Base-by-base conservation (phyloP, 2,888 invertebrate species). In the Volucella zonaria region DNA sequence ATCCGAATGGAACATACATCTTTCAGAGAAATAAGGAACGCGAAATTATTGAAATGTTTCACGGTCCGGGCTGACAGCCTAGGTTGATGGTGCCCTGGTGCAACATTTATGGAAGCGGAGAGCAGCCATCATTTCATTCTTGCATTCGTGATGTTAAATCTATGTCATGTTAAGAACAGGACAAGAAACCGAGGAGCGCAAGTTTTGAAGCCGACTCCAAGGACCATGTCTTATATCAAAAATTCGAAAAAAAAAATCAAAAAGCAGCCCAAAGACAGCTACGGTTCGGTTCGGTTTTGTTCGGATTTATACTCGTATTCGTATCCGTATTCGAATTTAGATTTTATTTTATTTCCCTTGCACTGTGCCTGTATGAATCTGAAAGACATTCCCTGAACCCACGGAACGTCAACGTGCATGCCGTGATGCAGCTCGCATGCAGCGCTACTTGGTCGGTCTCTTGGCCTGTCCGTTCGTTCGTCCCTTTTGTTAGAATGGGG, bases 1-100 rank as follows among this genome's bases (percentile, higher is more conserved):
- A 51, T 66, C 6, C 31, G 31, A 6, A 31, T 31, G 6, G 31
- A 6, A 6, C 31, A 31, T 31, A 31, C 31, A 31, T 71, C 64
- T 43, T 78, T 49, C 62, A 70, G 68, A 42, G 47, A 70, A 71
- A 45, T 4, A 66, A 56, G 54, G 56, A 70, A 71, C 18, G 1
- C 62, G 58, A 79, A 79, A 66, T 79, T 79, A 66, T 79, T 79
- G 79, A 79, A 79, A 79, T 73, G 73, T 73, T 79, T 79, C 58
- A 62, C 70, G 15, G 51, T 23, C 51, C 52, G 59, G 45, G 43
- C 62, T 45, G 77, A 56, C 61, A 76, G 2, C 18, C 18, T 23
- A 23, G 3, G 18, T 23, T 23, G 18, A 23, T 23, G 18, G 45
- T 10, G 62, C 18, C 18, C 59, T 12, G 18, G 15, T 15, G 49